Conservation (phyloP, 1,140 invertebrate genomes). For the Periplaneta americana region DNA sequence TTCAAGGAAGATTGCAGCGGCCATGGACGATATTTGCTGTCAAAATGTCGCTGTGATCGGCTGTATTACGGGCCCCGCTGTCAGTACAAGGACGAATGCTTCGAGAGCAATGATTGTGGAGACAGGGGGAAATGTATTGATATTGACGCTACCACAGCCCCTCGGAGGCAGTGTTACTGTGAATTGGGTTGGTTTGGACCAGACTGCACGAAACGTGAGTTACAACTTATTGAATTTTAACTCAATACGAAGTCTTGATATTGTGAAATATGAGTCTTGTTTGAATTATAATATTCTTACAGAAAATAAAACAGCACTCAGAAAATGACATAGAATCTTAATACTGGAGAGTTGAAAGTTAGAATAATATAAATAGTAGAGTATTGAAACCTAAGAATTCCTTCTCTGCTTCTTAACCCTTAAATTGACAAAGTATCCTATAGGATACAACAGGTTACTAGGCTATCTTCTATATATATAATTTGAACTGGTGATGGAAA, state of each 20-base stretch:
- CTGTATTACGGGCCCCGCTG: constrained; percentile 75
- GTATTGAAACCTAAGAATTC: too few relatives aligned
- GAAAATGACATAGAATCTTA: too few relatives aligned
- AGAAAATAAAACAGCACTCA: too few relatives aligned
- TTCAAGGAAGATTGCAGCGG: constrained; percentile 78
- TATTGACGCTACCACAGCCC: constrained; percentile 68
- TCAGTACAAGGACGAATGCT: constrained; percentile 81
- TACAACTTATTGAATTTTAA: background rate
- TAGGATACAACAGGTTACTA: too few relatives aligned
- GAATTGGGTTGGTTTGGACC: constrained; percentile 78
- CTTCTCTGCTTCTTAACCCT: too few relatives aligned
- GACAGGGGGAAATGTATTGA: constrained; percentile 78
- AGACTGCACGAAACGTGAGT: constrained; percentile 69
- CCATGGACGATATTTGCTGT: constrained; percentile 69
- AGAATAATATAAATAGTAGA: too few relatives aligned
- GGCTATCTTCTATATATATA: too few relatives aligned
- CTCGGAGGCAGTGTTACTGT: constrained; percentile 84
- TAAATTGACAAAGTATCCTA: too few relatives aligned
- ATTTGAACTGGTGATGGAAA: too few relatives aligned
- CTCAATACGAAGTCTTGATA: too few relatives aligned
- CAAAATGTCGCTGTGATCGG: constrained; percentile 75
- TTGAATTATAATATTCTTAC: background rate
- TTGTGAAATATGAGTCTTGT: too few relatives aligned
- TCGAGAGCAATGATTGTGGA: constrained; percentile 75
- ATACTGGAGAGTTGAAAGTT: too few relatives aligned